Evolutionary conservation across 2,113 vertebrate species (phyloP).

Genomic region (Pteropus alecto): DNA sequence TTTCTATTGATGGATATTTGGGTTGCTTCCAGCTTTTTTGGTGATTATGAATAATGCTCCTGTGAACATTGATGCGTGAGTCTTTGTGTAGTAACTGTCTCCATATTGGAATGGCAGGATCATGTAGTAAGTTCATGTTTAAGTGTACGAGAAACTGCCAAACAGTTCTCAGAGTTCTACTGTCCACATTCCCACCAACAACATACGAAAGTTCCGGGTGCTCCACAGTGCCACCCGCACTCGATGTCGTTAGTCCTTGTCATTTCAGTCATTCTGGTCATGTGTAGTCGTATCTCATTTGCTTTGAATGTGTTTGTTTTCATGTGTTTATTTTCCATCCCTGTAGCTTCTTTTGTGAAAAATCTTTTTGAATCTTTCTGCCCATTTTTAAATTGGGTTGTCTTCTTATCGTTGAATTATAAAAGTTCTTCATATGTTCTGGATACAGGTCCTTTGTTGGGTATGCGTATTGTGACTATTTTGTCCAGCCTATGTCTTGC

Average conservation of each 20-base stretch:
- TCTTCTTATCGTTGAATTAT: not conserved
- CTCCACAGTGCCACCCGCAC: not conserved
- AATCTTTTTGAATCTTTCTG: not conserved
- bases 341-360: not conserved
- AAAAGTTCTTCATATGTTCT: not conserved
- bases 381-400: not conserved
- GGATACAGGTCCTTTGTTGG: not conserved
- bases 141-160: not conserved
- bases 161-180: not conserved
- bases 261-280: not conserved
- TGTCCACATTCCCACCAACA: not conserved
- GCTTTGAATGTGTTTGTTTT: not conserved
- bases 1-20: not conserved
- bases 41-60: not conserved
- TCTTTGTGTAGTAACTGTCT: not conserved
- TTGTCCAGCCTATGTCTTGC: not conserved
- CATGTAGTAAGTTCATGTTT: not conserved
- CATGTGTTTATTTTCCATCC: not conserved
- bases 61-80: too few relatives aligned
- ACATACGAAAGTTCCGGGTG: not conserved
- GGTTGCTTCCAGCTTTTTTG: not conserved
- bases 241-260: not conserved
- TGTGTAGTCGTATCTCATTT: not conserved
- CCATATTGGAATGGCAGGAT: not conserved
- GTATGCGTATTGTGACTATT: not conserved